Evolutionary conservation across 2,113 vertebrate species (phyloP), one percentile per base, ranked within the genome.

Genomic region (Cebus imitator): DNA sequence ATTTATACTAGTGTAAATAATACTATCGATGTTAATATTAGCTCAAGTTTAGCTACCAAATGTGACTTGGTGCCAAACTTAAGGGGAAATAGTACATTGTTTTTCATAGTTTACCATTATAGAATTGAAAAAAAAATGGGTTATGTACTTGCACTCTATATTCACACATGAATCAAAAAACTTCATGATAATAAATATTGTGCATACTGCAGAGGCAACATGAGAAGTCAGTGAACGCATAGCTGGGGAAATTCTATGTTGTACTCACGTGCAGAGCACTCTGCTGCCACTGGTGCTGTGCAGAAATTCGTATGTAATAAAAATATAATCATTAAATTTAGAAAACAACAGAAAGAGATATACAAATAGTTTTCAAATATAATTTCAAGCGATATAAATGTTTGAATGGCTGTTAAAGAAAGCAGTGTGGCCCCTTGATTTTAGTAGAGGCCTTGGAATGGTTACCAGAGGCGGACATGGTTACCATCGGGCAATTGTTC

Each of bases 321-420:
- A 79, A 90, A 58, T 23, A 90, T 68, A 87, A 80, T 89, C 50
- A 55, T 61, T 88, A 35, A 13, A 72, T 82, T 80, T 40, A 4
- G 70, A 9, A 86, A 85, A 35, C 66, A 81, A 55, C 7, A 92
- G 16, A 66, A 32, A 90, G 20, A 91, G 13, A 86, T 82, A 93
- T 91, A 73, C 21, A 32, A 94, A 45, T 43, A 78, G 27, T 82
- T 17, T n/a, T 91, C 35, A 72, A 94, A 93, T 92, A 85, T 23
- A 70, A 96, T 94, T 92, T 93, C n/a, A 82, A 85, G 12, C n/a
- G 25, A 87, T 40, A 1, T 66, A 78, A 93, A 96, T 48, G 20
- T 92, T 79, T 82, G 83, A 83, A 84, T 87, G 72, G 30, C 84
- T 48, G 50, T 75, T 87, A 45, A 91, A 66, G 30, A 87, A 13